These are phyloP conservation scores for Anolis sagrei DNA, from an alignment of 2,113 vertebrate species.

Conservation along the genomic window DNA sequence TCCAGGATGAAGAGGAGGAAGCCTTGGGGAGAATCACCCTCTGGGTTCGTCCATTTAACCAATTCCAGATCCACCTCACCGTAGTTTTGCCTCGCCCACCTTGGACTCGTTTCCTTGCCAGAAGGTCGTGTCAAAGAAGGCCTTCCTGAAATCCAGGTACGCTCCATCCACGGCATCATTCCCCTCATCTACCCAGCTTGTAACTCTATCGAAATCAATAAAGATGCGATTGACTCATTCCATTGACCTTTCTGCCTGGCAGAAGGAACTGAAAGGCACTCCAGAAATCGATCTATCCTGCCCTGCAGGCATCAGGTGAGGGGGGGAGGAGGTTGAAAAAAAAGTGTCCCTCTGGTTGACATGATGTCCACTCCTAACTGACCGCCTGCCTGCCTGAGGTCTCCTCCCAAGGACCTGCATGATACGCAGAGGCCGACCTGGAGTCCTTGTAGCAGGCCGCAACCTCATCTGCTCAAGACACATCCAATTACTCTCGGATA, in stretches of 20 bases:
- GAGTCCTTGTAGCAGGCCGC: conserved; percentile 28
- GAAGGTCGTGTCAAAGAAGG: too few species aligned
- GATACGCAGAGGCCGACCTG: conserved; percentile 45
- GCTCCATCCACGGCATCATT: too few species aligned
- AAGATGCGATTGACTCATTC: conserved; percentile 69
- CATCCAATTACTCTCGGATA: conserved; percentile 75
- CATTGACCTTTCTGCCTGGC: conserved; percentile 78
- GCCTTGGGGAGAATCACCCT: too few species aligned
- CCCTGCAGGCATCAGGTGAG: conserved; percentile 77
- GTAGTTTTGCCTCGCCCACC: too few species aligned
- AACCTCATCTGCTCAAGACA: conserved; percentile 64
- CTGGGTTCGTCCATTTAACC: too few species aligned
- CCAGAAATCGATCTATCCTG: conserved; percentile 79
- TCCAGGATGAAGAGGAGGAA: too few species aligned
- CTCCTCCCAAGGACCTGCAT: conserved; percentile 44
- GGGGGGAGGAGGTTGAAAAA: conserved; percentile 42
- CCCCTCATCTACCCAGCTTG: too few species aligned
- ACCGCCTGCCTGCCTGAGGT: conserved; percentile 59
- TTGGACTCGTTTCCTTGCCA: too few species aligned
- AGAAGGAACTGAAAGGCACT: conserved; percentile 75
- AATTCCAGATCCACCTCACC: too few species aligned
- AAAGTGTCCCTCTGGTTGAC: conserved; percentile 64
- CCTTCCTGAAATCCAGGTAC: too few species aligned
- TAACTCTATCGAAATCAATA: too few species aligned
- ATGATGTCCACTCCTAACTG: conserved; percentile 44